phyloP scores from a whole-genome alignment of 2,888 invertebrate species.

The Sepioteuthis lessoniana region DNA sequence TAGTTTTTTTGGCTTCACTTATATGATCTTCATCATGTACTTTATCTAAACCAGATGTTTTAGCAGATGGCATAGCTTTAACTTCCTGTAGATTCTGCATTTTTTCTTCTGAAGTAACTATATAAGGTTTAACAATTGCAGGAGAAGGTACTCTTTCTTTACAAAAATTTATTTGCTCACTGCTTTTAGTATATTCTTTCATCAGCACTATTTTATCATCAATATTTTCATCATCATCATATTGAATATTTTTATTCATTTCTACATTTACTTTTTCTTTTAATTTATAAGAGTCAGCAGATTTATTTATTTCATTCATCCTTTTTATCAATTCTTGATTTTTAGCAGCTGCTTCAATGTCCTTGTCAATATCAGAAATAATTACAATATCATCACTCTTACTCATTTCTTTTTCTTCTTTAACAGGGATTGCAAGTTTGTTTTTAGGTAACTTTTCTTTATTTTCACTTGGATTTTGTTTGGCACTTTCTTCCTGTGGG shows the following conservation, averaged over 20 bases:
- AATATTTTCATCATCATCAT: neutral
- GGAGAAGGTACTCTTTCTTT: constrained; percentile 15
- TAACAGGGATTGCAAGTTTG: neutral
- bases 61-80: neutral
- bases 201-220: constrained; percentile 24
- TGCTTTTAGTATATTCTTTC: constrained; percentile 34
- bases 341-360: constrained; percentile 58
- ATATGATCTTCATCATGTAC: neutral
- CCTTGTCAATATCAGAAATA: constrained; percentile 51
- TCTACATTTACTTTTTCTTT: constrained; percentile 66
- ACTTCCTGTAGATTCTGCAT: neutral
- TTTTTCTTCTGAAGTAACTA: neutral
- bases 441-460: neutral
- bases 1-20: neutral
- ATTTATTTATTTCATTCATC: neutral
- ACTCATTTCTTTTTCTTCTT: constrained; percentile 34
- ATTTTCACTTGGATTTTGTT: neutral
- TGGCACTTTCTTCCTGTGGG: neutral
- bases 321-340: constrained; percentile 56
- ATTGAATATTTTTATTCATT: constrained; percentile 47
- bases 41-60: neutral
- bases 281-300: constrained; percentile 16
- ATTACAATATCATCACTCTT: constrained; percentile 44
- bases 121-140: neutral
- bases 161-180: constrained; percentile 36